Evolutionary conservation across 92 coral and sea anemone species (phyloP), one percentile per base, ranked within the genome.

Genomic region (Heteractis magnifica): DNA sequence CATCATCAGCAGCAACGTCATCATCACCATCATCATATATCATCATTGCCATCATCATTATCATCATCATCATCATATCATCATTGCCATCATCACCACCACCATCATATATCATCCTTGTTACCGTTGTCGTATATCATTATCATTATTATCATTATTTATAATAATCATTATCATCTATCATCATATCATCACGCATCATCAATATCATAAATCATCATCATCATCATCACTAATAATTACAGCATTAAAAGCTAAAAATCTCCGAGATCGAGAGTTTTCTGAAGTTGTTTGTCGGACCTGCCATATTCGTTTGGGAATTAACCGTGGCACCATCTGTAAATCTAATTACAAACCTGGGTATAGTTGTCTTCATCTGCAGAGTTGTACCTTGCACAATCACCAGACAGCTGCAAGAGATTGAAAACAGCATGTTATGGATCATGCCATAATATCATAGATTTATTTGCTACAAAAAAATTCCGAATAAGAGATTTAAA

Each of bases 341-440:
- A 10, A 58, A 21, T 44, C 44, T 34, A 34, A 34, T 50, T 65
- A 72, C 82, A 10, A 65, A 93, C 97, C 94, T 96, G 99, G 70
- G 97, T 89, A 81, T 79, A 96, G 81, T 96, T 96, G 81, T 96
- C 99, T 26, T 96, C 99, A 73, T 90, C 98, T n/a, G 94, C 98
- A 70, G 94, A 79, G 86, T 96, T 94, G 87, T 87, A 85, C 71
- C 99, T 89, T 80, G 88, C 87, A 81, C 91, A 88, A 56, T 96
- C 98, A 6, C 99, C 99, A 81, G 92, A 85, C 48, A 85, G 86
- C 95, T 92, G 60, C 56, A 6, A 15, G 49, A 60, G 8, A n/a
- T 20, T 4, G 50, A 49, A 7, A 50, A 75, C 5, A 75, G 6
- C n/a, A 48, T 11, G 4, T 41, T 11, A 34, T 15, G 6, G 49